Conservation (phyloP, 2,113 vertebrate genomes). For the Coptodon rendalli region DNA sequence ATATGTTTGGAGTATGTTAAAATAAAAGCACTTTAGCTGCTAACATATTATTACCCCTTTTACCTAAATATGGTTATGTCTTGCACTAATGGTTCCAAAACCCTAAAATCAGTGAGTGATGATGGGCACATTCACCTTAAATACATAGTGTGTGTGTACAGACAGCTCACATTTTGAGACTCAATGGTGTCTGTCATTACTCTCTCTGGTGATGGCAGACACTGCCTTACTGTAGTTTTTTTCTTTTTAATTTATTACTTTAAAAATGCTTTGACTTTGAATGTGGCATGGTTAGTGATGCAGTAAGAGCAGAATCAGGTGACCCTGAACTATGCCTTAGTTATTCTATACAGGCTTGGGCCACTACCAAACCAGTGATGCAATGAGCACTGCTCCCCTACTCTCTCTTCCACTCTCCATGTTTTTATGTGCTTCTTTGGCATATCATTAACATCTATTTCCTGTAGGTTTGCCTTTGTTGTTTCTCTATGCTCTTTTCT, state of each 20-base stretch:
- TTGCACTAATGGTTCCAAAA: neutral
- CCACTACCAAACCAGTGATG: neutral
- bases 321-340: neutral
- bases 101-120: neutral
- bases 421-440: neutral
- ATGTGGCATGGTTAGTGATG: neutral
- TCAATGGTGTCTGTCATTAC: neutral
- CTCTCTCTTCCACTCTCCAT: neutral
- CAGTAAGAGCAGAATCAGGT: neutral
- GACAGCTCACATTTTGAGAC: neutral
- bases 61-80: neutral
- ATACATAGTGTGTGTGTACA: neutral
- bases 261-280: neutral
- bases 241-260: neutral
- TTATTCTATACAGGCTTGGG: neutral
- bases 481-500: neutral
- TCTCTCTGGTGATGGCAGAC: neutral
- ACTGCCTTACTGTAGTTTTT: neutral
- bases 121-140: neutral
- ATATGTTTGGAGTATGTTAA: neutral
- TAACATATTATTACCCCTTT: neutral
- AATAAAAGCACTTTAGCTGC: neutral
- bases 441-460: neutral
- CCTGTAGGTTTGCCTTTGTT: neutral
- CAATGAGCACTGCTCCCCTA: neutral